These are phyloP conservation scores for Cotesia glomerata DNA, from an alignment of 1,140 invertebrate genomes.

Conservation along the genomic window DNA sequence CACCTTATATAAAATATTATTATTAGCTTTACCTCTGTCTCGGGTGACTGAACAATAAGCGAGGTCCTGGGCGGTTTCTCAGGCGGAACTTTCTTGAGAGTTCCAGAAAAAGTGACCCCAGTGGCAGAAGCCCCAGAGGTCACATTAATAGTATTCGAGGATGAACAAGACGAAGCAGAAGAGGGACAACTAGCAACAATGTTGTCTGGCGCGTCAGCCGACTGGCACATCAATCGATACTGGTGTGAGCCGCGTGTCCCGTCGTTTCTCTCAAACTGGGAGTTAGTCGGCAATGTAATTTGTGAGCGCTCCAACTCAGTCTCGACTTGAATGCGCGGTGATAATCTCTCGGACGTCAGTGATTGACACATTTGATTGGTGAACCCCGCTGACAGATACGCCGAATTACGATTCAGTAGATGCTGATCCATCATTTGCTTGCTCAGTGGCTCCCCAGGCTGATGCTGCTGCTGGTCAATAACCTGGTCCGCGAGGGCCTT, in stretches of 20 bases:
- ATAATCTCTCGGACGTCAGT: constrained; percentile 49
- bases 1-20: not conserved
- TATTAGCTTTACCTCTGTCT: constrained; percentile 55
- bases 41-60: constrained; percentile 57
- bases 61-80: constrained; percentile 62
- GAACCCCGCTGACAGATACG: constrained; percentile 32
- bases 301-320: constrained; percentile 49
- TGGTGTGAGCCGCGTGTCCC: constrained; percentile 46
- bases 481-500: constrained; percentile 46
- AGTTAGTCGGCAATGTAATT: constrained; percentile 51
- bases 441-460: constrained; percentile 31
- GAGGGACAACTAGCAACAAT: constrained; percentile 32
- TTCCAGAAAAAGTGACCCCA: constrained; percentile 49
- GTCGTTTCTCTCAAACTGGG: constrained; percentile 55
- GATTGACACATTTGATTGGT: constrained; percentile 47
- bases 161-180: constrained; percentile 18
- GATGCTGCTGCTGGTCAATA: too few species aligned
- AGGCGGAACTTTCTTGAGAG: constrained; percentile 59
- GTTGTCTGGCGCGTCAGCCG: constrained; percentile 47
- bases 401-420: constrained; percentile 42
- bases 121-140: constrained; percentile 9
- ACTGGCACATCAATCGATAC: constrained; percentile 49
- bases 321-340: constrained; percentile 49
- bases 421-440: constrained; percentile 47
- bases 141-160: not conserved